Percentiles rank a stretch among this genome's conserved stretches.
Conservation (phyloP, 2,113 vertebrate species). For the Neofelis nebulosa region DNA sequence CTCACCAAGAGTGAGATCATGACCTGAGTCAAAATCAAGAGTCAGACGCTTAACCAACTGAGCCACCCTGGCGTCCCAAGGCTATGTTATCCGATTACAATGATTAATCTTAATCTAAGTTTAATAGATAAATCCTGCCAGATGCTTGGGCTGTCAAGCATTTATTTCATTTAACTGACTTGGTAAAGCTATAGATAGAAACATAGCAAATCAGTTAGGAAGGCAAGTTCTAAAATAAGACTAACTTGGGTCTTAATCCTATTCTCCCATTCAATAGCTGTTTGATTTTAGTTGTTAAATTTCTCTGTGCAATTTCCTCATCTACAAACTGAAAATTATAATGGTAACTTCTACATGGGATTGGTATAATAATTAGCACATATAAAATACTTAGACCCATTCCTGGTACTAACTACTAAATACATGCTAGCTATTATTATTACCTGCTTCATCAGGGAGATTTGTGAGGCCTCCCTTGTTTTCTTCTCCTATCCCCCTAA, state of each 20-base stretch:
- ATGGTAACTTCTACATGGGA: not conserved
- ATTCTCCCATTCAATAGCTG: not conserved
- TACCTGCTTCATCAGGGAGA: not conserved
- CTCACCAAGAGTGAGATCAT: not conserved
- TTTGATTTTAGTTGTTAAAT: not conserved
- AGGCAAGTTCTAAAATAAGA: not conserved
- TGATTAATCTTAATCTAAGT: not conserved
- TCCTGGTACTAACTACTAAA: slow-evolving; percentile 1
- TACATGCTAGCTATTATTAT: not conserved
- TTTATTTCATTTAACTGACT: not conserved
- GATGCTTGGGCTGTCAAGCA: not conserved
- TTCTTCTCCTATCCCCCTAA: not conserved
- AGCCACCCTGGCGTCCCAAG: not conserved
- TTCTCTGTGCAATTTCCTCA: not conserved
- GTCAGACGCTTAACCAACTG: not conserved
- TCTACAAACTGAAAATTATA: slow-evolving; percentile 4
- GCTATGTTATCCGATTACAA: not conserved
- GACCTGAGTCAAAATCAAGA: not conserved
- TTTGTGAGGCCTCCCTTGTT: not conserved
- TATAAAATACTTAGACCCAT: not conserved
- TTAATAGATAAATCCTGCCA: not conserved
- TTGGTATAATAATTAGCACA: not conserved
- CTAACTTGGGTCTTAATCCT: not conserved
- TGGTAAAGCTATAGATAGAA: not conserved
- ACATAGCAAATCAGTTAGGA: not conserved